Conservation (phyloP, 2,797 vertebrate species). For the Cyclura pinguis region DNA sequence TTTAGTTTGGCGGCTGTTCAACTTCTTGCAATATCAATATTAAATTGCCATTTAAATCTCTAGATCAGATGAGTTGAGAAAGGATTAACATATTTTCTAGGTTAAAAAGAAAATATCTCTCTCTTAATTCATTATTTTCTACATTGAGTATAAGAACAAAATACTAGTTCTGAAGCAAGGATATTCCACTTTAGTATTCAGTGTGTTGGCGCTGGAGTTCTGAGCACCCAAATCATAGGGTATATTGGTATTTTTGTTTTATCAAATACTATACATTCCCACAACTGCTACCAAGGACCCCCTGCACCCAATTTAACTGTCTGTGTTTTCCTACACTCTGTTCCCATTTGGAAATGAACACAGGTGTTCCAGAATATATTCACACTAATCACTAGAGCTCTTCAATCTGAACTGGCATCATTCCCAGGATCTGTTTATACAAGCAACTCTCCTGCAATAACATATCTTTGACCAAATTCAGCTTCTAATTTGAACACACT, state of each 20-base stretch:
- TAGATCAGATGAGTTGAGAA: conserved; percentile 74
- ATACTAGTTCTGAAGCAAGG: conserved; percentile 12
- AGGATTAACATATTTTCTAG: conserved; percentile 80
- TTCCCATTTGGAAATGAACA: background rate
- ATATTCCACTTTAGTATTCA: background rate
- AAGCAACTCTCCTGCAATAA: background rate
- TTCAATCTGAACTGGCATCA: conserved; percentile 10
- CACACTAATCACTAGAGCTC: background rate
- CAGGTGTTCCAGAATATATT: background rate
- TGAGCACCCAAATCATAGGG: background rate
- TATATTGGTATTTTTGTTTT: background rate
- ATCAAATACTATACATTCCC: background rate
- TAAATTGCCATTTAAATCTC: conserved; percentile 79
- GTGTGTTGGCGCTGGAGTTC: background rate
- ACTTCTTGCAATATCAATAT: conserved; percentile 77
- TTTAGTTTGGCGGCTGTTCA: conserved; percentile 83
- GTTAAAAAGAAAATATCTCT: conserved; percentile 50
- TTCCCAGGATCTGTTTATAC: conserved; percentile 13
- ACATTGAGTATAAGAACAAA: conserved; percentile 34
- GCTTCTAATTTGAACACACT: conserved; percentile 3
- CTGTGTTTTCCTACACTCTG: background rate
- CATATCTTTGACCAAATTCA: background rate
- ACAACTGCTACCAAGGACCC: background rate
- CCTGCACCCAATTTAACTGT: background rate
- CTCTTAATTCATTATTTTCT: conserved; percentile 69